phyloP scores from a whole-genome alignment of 2,113 vertebrate species.

The Ceratotherium simum region DNA sequence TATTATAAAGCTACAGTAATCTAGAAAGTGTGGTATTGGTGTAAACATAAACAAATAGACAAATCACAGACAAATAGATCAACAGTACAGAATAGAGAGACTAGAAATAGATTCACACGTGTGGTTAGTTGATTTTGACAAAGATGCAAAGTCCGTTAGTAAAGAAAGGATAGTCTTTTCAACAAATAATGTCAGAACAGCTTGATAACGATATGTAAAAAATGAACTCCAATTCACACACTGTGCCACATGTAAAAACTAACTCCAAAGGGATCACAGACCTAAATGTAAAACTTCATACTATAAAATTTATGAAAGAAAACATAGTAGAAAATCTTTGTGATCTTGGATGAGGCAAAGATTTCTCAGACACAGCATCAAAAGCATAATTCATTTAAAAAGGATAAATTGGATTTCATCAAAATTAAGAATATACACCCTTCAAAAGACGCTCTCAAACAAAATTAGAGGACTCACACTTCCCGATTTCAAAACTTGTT shows the following conservation, averaged over 20 bases:
- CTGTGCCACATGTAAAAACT: conserved; percentile 20
- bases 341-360: not conserved
- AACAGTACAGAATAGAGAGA: not conserved
- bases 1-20: not conserved
- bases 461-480: not conserved
- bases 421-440: conserved; percentile 34
- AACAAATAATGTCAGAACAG: conserved; percentile 25
- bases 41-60: not conserved
- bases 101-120: not conserved
- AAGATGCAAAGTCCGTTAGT: not conserved
- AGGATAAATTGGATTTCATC: not conserved
- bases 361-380: conserved; percentile 5
- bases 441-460: conserved; percentile 11
- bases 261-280: not conserved
- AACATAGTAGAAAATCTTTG: not conserved
- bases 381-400: conserved; percentile 20
- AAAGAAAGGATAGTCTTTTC: conserved; percentile 6
- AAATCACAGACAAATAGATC: not conserved
- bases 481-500: not conserved
- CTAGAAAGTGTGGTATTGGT: not conserved
- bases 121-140: not conserved
- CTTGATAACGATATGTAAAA: not conserved
- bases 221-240: not conserved
- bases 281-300: too few relatives aligned
- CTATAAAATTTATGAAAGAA: not conserved